Base-by-base conservation (phyloP, 2,797 vertebrate genomes). In the Trachurus trachurus region DNA sequence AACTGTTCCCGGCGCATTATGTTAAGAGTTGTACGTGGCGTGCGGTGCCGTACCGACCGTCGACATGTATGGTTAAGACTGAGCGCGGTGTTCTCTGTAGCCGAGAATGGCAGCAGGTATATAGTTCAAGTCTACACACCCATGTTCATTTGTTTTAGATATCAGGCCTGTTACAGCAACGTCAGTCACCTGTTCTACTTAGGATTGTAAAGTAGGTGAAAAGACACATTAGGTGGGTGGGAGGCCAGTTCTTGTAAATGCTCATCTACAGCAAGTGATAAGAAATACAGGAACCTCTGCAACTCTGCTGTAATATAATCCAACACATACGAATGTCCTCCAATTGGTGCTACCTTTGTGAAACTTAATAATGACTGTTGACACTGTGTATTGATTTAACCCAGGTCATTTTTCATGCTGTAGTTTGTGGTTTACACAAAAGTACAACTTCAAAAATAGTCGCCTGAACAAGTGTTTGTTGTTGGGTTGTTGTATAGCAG, bases 111-210 rank as follows among this genome's bases (percentile, higher is more conserved):
- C 66, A 76, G 69, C 56, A 63, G 76, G 67, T 76, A 62, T 80
- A 74, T 61, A 66, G 82, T 64, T 83, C 63, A 85, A 37, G 37
- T 47, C 56, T 71, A 78, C 82, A 83, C 86, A 52, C 86, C 89
- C 84, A 82, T 64, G 76, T 80, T 86, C 31, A 86, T 91, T 90
- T 89, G 76, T 83, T 85, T 81, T 59, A 80, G 85, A 83, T 90
- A 91, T 69, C 42, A 67, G 62, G 7, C 45, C 61, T 57, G 50
- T 82, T 64, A 66, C 53, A 73, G 66, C 58, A 71, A 70, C 58
- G 40, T 53, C 66, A 64, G 66, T 89, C 80, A 89, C 76, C 84
- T 89, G 76, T 75, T 90, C 56, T 49, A 42, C 59, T 49, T 76
- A 62, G 66, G 72, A 89, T 80, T 87, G 71, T 56, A 63, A 73